These are phyloP conservation scores for Tamandua tetradactyla DNA, from an alignment of 2,797 vertebrate species.

Conservation along the genomic window DNA sequence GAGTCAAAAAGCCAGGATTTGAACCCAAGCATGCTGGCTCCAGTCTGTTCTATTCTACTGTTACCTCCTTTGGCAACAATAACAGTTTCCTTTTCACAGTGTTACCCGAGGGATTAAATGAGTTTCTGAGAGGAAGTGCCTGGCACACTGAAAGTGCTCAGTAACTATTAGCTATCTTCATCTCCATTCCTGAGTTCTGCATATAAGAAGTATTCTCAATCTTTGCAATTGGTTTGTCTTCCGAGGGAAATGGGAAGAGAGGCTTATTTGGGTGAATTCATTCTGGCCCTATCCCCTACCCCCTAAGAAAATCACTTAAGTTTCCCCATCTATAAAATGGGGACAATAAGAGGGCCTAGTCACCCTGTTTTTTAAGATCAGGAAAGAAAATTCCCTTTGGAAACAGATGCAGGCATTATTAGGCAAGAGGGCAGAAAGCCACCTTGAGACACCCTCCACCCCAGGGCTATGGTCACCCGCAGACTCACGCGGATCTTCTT, in stretches of 20 bases:
- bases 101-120: background rate
- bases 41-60: background rate
- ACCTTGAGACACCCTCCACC: background rate
- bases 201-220: background rate
- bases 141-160: background rate
- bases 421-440: background rate
- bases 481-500: conserved; percentile 85
- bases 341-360: background rate
- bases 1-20: background rate
- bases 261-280: conserved; percentile 15
- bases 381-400: conserved; percentile 47
- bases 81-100: conserved; percentile 45
- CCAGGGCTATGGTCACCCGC: background rate
- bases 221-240: conserved; percentile 47
- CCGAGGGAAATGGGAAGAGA: background rate
- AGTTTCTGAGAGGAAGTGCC: conserved; percentile 33
- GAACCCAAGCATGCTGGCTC: background rate
- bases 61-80: background rate
- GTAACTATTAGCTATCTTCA: background rate
- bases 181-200: background rate
- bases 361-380: conserved; percentile 6
- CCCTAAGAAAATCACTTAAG: conserved; percentile 37
- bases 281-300: background rate
- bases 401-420: conserved; percentile 15
- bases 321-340: conserved; percentile 39